Base-by-base conservation (phyloP, 2,888 invertebrate genomes). In the Nomada fucata region DNA sequence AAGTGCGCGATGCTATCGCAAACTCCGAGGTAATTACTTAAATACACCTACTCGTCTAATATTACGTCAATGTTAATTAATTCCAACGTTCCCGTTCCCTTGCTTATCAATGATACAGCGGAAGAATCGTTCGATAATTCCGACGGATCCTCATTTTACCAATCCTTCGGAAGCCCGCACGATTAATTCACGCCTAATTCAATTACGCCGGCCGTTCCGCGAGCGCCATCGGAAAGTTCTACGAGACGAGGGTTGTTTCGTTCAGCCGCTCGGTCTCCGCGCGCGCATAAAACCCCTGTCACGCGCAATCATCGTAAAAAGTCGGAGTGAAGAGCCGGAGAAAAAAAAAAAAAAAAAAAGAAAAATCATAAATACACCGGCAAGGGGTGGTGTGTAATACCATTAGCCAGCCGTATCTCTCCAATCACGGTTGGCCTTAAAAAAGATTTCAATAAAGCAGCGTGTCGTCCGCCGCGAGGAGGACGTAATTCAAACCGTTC, bases 371-470 rank as follows among this genome's bases (percentile, higher is more conserved):
- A 79, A 82, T 75, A 71, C 61, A 26, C n/a, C 13, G 11, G 47
- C 42, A 20, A 20, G 26, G 57, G 73, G 29, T 26, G 64, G 59
- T 59, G 53, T 61, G 65, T 70, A 80, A 79, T 82, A 70, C 80
- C 55, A 80, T 79, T 74, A 81, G 81, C 73, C 55, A 64, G 23
- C 18, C 69, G 65, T 70, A 80, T 79, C 72, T 53, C 68, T 64
- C 18, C 68, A 82, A 82, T 82, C 81, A 80, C 80, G 44, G 57
- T 47, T 53, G 52, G 72, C 68, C 65, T 83, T 72, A 82, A 82
- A 76, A 83, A 82, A 77, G 77, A 82, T 82, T 82, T 83, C 77
- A 82, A 82, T 82, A 83, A 77, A 83, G 65, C 70, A 63, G 73
- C 67, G 55, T 60, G 70, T 50, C 65, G 77, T 68, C 74, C 70